These are phyloP conservation scores for Sarcophaga carnaria DNA, from an alignment of 2,888 invertebrate genomes.

Conservation along the genomic window DNA sequence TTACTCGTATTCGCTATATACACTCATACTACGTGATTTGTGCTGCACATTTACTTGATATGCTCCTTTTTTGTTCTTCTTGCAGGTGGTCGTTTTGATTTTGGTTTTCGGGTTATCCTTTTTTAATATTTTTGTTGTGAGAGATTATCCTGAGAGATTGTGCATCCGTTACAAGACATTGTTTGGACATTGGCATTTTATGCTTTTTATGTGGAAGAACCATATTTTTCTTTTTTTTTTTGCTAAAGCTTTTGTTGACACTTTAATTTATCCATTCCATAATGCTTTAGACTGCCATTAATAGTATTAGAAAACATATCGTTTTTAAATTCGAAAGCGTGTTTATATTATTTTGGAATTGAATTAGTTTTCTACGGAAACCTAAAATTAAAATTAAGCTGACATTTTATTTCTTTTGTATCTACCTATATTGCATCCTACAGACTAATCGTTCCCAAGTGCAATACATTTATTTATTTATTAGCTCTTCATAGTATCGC, in stretches of 20 bases:
- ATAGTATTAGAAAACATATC: not conserved
- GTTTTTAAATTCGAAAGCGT: too few species aligned
- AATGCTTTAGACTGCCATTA: constrained; percentile 10
- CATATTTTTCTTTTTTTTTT: not conserved
- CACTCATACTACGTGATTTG: constrained; percentile 69
- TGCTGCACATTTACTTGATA: constrained; percentile 78
- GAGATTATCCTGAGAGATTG: constrained; percentile 35
- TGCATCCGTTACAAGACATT: constrained; percentile 49
- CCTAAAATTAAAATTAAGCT: too few species aligned
- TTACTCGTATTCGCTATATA: too few species aligned
- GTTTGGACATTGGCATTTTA: constrained; percentile 68
- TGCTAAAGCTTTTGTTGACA: constrained; percentile 56
- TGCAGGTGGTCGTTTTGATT: constrained; percentile 74
- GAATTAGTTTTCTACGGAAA: too few species aligned
- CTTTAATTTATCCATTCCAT: constrained; percentile 37
- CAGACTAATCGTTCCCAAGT: too few species aligned
- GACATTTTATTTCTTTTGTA: too few species aligned
- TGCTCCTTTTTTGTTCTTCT: constrained; percentile 79
- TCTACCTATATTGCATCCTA: too few species aligned
- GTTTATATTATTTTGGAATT: too few species aligned
- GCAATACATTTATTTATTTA: too few species aligned
- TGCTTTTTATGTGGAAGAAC: constrained; percentile 35
- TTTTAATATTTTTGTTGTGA: constrained; percentile 31
- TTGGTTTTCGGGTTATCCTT: not conserved
- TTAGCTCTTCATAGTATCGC: too few species aligned